Base-by-base conservation (phyloP, 2,888 invertebrate species). In the Alloplasta piceator region DNA sequence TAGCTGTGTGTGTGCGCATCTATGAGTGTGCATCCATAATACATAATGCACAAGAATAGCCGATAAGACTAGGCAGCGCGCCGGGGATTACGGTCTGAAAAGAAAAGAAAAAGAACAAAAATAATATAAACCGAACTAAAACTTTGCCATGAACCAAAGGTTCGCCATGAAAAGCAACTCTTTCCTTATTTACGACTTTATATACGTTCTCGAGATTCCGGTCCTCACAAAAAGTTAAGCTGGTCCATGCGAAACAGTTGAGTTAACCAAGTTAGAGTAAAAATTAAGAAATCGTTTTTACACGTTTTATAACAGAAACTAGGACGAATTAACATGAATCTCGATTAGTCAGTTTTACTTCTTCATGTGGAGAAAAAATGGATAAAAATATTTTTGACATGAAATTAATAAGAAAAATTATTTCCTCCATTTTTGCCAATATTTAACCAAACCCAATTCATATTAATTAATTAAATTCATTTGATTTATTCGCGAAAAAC, bases 111-210 rank as follows among this genome's bases (percentile, higher is more conserved):
- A 46, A 26, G 48, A 70, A 70, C 48, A 41, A 26, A 52, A 26
- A 52, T 26, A 26, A 26, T 26, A 26, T 26, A 26, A 26, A 26
- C 26, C 26, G 26, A 26, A 26, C 26, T 3, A 26, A 26, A 26
- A n/a, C n/a, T n/a, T n/a, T n/a, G n/a, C n/a, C n/a, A 61, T 66
- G 67, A 16, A 66, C 16, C 26, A 48, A 71, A 36, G 38, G 43
- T 48, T 50, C 56, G 9, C 48, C 63, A 72, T 72, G 76, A 76
- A 55, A 41, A 56, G 56, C 16, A 41, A n/a, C 50, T 58, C 41
- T 76, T 80, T 52, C 6, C 43, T 9, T 80, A 76, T 80, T 80
- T 80, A 73, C 72, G 76, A 58, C 55, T 14, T 52, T 66, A 41
- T 58, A 38, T 46, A 39, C 76, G 14, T 68, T 48, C 50, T 38